A percentile compares a stretch with the other conserved stretches of the same genome.
phyloP scores from a whole-genome alignment of 2,888 invertebrate species.

The Chrysolina americana region DNA sequence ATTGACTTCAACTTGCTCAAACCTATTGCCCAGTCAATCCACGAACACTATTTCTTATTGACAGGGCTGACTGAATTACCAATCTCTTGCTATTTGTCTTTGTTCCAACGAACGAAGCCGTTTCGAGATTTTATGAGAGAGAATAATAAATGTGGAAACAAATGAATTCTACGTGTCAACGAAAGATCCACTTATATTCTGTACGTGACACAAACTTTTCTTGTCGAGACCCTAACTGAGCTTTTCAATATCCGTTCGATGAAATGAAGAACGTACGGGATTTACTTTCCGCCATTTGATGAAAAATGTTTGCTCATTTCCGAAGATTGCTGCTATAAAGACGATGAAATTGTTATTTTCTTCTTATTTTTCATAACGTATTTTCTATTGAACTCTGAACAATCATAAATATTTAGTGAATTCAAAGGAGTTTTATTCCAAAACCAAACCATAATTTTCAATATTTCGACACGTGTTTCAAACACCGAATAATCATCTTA shows the following conservation, averaged over 20 bases:
- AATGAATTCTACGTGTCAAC: constrained; percentile 12
- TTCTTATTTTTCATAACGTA: too few species aligned
- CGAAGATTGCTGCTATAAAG: background rate
- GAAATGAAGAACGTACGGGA: background rate
- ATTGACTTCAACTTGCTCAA: background rate
- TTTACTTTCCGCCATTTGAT: constrained; percentile 2
- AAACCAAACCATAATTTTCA: too few species aligned
- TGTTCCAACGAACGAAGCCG: background rate
- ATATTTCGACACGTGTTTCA: too few species aligned
- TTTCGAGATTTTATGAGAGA: constrained; percentile 7
- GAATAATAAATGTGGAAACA: background rate
- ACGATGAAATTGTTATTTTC: too few species aligned
- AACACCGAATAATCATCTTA: too few species aligned
- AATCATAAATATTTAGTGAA: too few species aligned
- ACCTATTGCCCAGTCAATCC: background rate
- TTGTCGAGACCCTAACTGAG: background rate
- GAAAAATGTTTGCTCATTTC: background rate
- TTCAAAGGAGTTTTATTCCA: too few species aligned
- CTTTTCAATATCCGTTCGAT: constrained; percentile 8
- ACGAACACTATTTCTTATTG: background rate
- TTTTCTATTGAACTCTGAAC: too few species aligned
- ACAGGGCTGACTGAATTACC: background rate
- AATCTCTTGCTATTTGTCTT: background rate
- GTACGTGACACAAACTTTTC: background rate
- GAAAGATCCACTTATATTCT: background rate